Base-by-base conservation (phyloP, 2,797 vertebrate genomes). In the Hydrolagus colliei region DNA sequence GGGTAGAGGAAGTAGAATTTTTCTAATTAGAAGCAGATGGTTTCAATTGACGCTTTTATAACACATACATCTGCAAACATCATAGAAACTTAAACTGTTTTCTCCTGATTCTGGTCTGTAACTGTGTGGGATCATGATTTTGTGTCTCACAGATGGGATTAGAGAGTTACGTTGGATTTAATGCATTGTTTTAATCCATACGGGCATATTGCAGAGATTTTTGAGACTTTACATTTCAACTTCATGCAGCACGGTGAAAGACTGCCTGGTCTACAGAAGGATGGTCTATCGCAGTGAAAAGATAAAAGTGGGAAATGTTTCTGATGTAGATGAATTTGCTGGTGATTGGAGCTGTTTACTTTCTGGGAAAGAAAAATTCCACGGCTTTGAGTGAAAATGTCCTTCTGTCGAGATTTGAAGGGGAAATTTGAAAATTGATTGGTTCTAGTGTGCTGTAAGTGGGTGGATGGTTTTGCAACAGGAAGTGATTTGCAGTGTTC, bases 401-500 rank as follows among this genome's bases (percentile, higher is more conserved):
- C 93, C 93, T 87, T 93, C 93, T 91, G 89, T 89, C 89, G 90
- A 94, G 91, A 93, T 90, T 89, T 90, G 88, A 89, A 90, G 90
- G 92, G 92, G 92, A 94, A 95, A 95, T 96, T 96, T 94, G 95
- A 95, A 93, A 96, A 96, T 95, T 95, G 96, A 97, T 98, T 96
- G 95, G 94, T 95, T 95, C 94, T 95, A 93, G 93, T 93, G 93
- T 95, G 96, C 95, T 96, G 94, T 96, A 96, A 96, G 97, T 96
- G 96, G 96, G 97, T 97, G 96, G 92, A 94, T 95, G 93, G 88
- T 91, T 90, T 92, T 94, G 92, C 95, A 95, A 96, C 96, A 97
- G 97, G 97, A 98, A 98, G 97, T 97, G 97, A 96, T 98, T 97
- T 97, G 96, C 96, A 94, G 96, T 95, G 95, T 96, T 97, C 96